Conservation (phyloP, 2,797 vertebrate genomes). For the Bradypus variegatus region DNA sequence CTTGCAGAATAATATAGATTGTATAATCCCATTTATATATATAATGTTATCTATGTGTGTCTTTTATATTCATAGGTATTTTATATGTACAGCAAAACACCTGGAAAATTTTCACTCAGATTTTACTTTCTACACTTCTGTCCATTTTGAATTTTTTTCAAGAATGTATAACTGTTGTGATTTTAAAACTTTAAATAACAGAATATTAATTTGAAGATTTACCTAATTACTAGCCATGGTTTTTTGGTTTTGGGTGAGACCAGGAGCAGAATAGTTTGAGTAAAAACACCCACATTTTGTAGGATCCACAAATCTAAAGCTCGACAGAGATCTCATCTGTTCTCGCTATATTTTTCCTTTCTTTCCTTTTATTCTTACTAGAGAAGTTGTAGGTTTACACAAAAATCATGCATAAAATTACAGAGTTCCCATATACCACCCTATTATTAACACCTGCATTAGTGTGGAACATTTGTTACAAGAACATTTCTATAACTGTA, state of each 20-base stretch:
- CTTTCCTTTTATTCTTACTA: too few species aligned
- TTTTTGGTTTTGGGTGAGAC: background rate
- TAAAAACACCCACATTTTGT: background rate
- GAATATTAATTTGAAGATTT: background rate
- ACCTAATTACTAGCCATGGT: background rate
- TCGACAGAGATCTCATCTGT: background rate
- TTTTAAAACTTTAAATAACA: background rate
- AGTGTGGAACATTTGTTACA: too few species aligned
- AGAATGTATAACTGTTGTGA: background rate
- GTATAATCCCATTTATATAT: background rate
- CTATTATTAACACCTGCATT: too few species aligned
- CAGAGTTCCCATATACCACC: too few species aligned
- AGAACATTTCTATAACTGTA: too few species aligned
- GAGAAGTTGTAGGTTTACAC: too few species aligned
- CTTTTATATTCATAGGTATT: background rate
- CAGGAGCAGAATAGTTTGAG: background rate
- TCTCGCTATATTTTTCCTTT: background rate
- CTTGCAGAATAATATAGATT: background rate
- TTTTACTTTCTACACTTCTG: background rate
- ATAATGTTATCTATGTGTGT: background rate
- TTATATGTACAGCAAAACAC: background rate
- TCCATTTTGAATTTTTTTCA: constrained; percentile 16
- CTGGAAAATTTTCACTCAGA: background rate
- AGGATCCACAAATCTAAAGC: background rate
- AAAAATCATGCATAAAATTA: too few species aligned